Percentiles rank a stretch among this genome's conserved stretches.
phyloP scores from a whole-genome alignment of 2,888 invertebrate species.

The Diaphora mendica region DNA sequence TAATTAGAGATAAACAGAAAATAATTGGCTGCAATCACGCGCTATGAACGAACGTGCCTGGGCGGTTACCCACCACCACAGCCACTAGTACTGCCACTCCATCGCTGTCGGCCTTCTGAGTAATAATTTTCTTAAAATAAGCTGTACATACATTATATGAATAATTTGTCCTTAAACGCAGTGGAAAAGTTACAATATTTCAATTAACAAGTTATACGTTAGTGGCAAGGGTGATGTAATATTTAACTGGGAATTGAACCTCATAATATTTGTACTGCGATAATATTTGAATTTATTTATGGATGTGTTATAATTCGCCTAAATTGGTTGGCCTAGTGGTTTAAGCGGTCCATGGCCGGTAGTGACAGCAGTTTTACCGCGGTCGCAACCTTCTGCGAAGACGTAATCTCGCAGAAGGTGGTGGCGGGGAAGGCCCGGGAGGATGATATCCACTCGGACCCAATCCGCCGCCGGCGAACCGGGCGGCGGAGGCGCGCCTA shows the following conservation, averaged over 20 bases:
- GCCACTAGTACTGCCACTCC: constrained; percentile 31
- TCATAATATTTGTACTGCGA: not conserved
- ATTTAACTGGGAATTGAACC: not conserved
- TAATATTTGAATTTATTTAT: not conserved
- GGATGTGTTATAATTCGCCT: too few relatives aligned
- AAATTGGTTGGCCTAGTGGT: too few relatives aligned
- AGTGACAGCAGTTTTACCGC: too few relatives aligned
- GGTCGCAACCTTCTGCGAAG: too few relatives aligned
- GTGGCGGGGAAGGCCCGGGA: too few relatives aligned
- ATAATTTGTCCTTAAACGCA: not conserved
- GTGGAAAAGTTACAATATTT: constrained; percentile 1
- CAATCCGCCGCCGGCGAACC: too few relatives aligned
- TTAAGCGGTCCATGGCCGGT: too few relatives aligned
- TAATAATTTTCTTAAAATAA: constrained; percentile 45
- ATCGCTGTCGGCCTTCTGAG: constrained; percentile 44
- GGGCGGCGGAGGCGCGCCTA: too few relatives aligned
- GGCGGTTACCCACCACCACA: constrained; percentile 56
- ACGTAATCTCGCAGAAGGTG: too few relatives aligned
- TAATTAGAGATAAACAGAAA: constrained; percentile 87
- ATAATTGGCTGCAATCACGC: constrained; percentile 86
- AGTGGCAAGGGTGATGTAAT: not conserved
- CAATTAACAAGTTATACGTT: too few relatives aligned
- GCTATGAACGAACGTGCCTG: constrained; percentile 75
- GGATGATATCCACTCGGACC: too few relatives aligned
- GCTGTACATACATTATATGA: constrained; percentile 13